phyloP scores from a whole-genome alignment of 2,888 invertebrate genomes.

The Bembecia ichneumoniformis region DNA sequence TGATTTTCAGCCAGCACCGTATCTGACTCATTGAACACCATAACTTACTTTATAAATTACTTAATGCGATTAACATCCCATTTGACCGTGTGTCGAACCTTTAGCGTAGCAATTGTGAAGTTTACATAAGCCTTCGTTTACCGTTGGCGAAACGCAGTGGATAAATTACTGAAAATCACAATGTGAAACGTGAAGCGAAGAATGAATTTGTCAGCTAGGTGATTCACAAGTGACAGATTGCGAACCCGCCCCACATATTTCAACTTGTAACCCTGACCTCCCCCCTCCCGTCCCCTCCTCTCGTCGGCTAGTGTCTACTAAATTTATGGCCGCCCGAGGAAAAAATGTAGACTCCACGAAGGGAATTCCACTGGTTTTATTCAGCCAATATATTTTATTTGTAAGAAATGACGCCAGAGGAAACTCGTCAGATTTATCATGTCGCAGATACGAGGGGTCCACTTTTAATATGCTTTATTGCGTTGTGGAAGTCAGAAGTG shows the following conservation, averaged over 20 bases:
- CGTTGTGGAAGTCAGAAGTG: background rate
- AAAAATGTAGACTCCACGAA: constrained; percentile 44
- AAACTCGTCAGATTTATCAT: constrained; percentile 31
- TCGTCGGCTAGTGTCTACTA: constrained; percentile 25
- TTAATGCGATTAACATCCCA: no score
- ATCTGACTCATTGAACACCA: no score
- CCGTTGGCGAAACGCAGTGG: no score
- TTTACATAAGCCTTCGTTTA: no score
- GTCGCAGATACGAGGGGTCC: constrained; percentile 1
- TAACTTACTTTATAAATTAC: no score
- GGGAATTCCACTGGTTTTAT: constrained; percentile 50
- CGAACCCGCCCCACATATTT: constrained; percentile 32
- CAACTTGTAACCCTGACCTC: constrained; percentile 14
- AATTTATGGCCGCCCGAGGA: constrained; percentile 40
- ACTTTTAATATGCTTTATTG: background rate
- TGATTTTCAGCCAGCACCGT: no score
- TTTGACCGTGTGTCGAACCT: no score
- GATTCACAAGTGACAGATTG: constrained; percentile 36
- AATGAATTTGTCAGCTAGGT: constrained; percentile 40
- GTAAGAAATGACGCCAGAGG: constrained; percentile 44
- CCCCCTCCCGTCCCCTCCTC: background rate
- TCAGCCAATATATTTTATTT: constrained; percentile 51
- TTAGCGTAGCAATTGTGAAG: no score
- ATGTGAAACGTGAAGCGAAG: constrained; percentile 6
- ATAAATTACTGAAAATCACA: background rate